Conservation (phyloP, 2,113 vertebrate species). For the Saccopteryx bilineata region DNA sequence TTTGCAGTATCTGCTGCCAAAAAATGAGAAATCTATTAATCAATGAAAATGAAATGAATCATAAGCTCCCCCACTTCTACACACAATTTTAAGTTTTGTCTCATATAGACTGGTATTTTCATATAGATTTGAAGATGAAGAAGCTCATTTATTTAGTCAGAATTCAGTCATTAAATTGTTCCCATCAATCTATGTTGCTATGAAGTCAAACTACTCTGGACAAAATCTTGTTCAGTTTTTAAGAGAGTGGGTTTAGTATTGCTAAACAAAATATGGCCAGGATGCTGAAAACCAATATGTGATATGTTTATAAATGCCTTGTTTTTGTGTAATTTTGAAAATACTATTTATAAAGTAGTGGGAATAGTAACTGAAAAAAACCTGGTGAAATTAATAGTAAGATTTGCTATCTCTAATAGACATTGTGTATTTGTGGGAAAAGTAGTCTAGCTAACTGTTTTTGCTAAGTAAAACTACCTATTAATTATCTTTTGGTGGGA, state of each 20-base stretch:
- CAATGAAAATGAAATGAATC: slow-evolving; percentile 74
- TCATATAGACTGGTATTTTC: neutral
- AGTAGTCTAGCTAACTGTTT: neutral
- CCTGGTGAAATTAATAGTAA: neutral
- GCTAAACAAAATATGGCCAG: neutral
- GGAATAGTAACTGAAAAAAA: neutral
- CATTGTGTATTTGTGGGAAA: rapidly evolving
- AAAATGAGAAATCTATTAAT: slow-evolving; percentile 75
- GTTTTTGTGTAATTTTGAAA: neutral
- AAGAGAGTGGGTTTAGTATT: neutral
- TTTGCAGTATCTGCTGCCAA: slow-evolving; percentile 24
- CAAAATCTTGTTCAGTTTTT: slow-evolving; percentile 42
- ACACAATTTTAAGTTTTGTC: slow-evolving; percentile 64
- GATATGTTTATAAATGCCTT: neutral
- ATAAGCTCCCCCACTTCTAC: neutral
- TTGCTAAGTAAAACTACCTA: neutral
- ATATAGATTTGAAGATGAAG: neutral
- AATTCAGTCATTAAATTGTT: slow-evolving; percentile 25
- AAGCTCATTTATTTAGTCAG: slow-evolving; percentile 51
- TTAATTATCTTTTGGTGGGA: neutral
- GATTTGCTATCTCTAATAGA: neutral
- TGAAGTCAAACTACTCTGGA: neutral
- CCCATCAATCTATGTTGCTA: neutral
- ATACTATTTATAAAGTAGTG: neutral
- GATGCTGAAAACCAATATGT: neutral